A percentile compares a stretch with the other conserved stretches of the same genome.
phyloP scores from a whole-genome alignment of 2,888 invertebrate genomes.

The Thelaira solivaga region DNA sequence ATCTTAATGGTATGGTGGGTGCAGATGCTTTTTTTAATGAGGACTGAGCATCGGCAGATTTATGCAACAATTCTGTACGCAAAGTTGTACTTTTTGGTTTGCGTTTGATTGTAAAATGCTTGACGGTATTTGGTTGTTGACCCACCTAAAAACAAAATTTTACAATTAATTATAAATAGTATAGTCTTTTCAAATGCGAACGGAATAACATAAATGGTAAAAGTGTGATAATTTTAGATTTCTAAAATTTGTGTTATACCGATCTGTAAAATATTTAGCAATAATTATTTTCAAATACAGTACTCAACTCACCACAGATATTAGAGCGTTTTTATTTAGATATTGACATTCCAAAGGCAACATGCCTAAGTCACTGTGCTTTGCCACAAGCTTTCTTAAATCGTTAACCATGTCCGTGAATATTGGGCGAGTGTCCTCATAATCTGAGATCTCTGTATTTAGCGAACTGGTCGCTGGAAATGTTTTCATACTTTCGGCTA shows the following conservation, averaged over 20 bases:
- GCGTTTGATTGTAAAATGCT: conserved; percentile 94
- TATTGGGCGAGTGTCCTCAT: conserved; percentile 92
- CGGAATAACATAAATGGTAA: background rate
- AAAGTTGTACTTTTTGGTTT: conserved; percentile 96
- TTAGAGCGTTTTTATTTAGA: conserved; percentile 93
- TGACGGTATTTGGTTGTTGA: conserved; percentile 88
- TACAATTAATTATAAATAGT: background rate
- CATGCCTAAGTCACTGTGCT: conserved; percentile 90
- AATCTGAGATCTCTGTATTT: conserved; percentile 91
- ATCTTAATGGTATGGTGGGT: conserved; percentile 91
- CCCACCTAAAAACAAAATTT: conserved; percentile 80
- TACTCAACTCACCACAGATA: conserved; percentile 83
- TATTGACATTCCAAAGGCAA: conserved; percentile 97
- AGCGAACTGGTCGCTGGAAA: conserved; percentile 93
- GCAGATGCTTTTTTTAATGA: conserved; percentile 92
- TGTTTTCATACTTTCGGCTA: conserved; percentile 96
- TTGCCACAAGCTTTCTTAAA: conserved; percentile 87
- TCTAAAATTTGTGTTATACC: background rate
- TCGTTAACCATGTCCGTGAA: conserved; percentile 93
- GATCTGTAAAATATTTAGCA: background rate
- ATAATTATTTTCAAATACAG: background rate
- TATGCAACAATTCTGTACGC: conserved; percentile 92
- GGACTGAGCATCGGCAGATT: conserved; percentile 92
- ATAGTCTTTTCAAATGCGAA: background rate
- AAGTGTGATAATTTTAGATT: background rate